phyloP scores from a whole-genome alignment of 2,113 vertebrate species.

The Procavia capensis region DNA sequence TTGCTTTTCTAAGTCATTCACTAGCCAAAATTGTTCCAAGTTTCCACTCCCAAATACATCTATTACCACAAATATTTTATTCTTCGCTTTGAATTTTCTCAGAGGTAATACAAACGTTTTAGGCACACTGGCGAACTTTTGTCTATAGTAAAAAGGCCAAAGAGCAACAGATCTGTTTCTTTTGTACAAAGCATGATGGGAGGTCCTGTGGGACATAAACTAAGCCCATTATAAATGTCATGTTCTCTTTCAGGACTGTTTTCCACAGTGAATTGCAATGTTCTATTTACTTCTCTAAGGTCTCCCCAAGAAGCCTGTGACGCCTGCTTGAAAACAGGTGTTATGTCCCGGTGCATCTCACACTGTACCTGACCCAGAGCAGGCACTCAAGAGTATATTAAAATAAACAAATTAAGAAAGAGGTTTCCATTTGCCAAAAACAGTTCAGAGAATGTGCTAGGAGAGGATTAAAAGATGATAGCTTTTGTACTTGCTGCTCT shows the following conservation, averaged over 20 bases:
- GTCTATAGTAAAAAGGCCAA: neutral
- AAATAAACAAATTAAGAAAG: slow-evolving; percentile 47
- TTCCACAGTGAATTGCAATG: neutral
- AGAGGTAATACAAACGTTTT: neutral
- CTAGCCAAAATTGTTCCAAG: slow-evolving; percentile 4
- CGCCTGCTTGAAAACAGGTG: neutral
- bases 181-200: slow-evolving; percentile 4
- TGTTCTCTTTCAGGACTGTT: slow-evolving; percentile 2
- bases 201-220: neutral
- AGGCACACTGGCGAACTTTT: neutral
- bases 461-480: neutral
- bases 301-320: neutral
- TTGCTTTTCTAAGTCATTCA: slow-evolving; percentile 23
- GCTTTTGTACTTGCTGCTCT: neutral
- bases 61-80: slow-evolving; percentile 41
- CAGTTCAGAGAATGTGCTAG: neutral
- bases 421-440: neutral
- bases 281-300: neutral
- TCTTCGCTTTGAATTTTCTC: slow-evolving; percentile 40
- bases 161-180: neutral
- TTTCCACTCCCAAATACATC: neutral
- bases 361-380: neutral
- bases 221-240: neutral
- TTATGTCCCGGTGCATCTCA: neutral
- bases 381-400: neutral